phyloP scores from a whole-genome alignment of 2,797 vertebrate species.

The Caiman crocodilus region DNA sequence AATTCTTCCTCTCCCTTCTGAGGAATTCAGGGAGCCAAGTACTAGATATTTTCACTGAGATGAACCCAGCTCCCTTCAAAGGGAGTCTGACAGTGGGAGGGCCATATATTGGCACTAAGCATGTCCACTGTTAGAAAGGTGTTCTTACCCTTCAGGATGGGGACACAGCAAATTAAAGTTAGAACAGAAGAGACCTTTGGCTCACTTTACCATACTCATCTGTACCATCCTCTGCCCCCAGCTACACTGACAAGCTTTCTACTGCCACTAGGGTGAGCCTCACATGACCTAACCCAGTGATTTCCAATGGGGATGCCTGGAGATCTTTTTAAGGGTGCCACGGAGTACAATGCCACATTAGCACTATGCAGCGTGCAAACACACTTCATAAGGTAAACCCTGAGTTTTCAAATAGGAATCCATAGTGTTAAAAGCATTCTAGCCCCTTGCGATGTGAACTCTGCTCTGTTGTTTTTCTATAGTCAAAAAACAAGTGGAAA shows the following conservation, averaged over 20 bases:
- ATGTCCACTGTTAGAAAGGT: background rate
- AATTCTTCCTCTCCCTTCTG: accelerated
- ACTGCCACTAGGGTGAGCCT: background rate
- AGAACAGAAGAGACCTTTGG: background rate
- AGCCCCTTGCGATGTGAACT: too few species aligned
- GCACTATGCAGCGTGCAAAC: too few species aligned
- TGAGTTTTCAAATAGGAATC: too few species aligned
- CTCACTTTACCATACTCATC: background rate
- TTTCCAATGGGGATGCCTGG: too few species aligned
- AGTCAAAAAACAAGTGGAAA: too few species aligned
- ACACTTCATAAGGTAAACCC: too few species aligned
- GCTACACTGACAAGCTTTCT: accelerated
- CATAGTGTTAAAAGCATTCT: too few species aligned
- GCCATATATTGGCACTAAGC: background rate
- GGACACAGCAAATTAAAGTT: background rate
- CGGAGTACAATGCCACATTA: too few species aligned
- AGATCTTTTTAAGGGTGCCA: too few species aligned
- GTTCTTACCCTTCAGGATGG: background rate
- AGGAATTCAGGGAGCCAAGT: accelerated
- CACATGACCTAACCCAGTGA: too few species aligned
- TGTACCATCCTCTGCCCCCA: background rate
- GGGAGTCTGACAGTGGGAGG: background rate
- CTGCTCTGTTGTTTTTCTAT: too few species aligned
- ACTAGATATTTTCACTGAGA: accelerated
- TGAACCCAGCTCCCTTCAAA: too few species aligned